Evolutionary conservation across 2,888 invertebrate species (phyloP).

Genomic region (Octonoba sinensis): DNA sequence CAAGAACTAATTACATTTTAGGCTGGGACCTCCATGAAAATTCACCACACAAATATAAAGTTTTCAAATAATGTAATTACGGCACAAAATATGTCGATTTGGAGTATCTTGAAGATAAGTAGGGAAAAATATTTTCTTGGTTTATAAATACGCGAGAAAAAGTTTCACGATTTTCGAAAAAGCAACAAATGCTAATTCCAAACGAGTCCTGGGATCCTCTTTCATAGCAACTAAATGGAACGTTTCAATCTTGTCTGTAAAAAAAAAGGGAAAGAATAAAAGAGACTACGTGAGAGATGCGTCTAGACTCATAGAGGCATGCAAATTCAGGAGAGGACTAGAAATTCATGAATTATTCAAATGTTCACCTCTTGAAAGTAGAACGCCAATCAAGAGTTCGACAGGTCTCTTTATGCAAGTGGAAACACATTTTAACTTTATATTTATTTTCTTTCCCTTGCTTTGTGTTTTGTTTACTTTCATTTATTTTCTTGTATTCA

Average conservation of each 20-base stretch:
- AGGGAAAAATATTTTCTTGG: too few relatives aligned
- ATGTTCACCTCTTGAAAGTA: slow-evolving; percentile 29
- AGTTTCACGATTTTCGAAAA: too few relatives aligned
- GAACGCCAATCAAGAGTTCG: slow-evolving; percentile 46
- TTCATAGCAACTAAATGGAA: slow-evolving; percentile 17
- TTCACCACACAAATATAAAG: too few relatives aligned
- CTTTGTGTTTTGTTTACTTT: not conserved
- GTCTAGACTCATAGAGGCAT: slow-evolving; percentile 31
- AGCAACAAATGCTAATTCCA: too few relatives aligned
- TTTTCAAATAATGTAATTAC: too few relatives aligned
- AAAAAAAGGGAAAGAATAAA: not conserved
- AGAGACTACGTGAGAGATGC: not conserved
- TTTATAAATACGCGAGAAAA: too few relatives aligned
- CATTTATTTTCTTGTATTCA: too few relatives aligned
- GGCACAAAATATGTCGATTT: too few relatives aligned
- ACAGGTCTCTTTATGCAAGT: slow-evolving; percentile 39
- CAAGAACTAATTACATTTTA: too few relatives aligned
- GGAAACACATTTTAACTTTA: slow-evolving; percentile 19
- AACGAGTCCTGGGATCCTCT: too few relatives aligned
- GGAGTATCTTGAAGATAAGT: too few relatives aligned
- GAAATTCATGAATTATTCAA: slow-evolving; percentile 45
- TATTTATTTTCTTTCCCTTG: not conserved
- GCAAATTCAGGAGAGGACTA: slow-evolving; percentile 34
- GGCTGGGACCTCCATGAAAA: too few relatives aligned
- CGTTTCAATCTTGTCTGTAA: slow-evolving; percentile 17